phyloP scores from a whole-genome alignment of 2,113 vertebrate genomes.

The Scomber japonicus region DNA sequence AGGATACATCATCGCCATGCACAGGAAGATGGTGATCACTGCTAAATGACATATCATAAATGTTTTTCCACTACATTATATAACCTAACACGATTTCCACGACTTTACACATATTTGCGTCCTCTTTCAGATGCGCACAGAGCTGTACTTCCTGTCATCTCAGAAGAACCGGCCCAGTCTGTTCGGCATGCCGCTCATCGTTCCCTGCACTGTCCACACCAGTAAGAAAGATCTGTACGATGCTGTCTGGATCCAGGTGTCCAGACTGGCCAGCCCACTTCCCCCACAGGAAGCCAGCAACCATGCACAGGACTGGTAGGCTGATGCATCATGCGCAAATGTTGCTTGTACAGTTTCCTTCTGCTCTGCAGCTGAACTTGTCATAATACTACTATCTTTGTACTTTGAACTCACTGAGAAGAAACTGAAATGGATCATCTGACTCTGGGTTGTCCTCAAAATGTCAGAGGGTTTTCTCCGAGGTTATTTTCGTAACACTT shows the following conservation, averaged over 20 bases:
- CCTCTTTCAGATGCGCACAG: conserved; percentile 91
- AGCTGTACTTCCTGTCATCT: conserved; percentile 97
- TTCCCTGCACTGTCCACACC: conserved; percentile 96
- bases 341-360: background rate
- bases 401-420: too few species aligned
- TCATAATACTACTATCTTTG: too few species aligned
- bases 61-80: too few species aligned
- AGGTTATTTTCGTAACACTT: too few species aligned
- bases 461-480: too few species aligned
- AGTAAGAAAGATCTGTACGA: conserved; percentile 96
- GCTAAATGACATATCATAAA: background rate
- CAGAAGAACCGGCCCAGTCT: conserved; percentile 98
- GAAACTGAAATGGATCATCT: too few species aligned
- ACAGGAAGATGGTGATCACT: conserved; percentile 95
- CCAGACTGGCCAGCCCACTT: conserved; percentile 95
- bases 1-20: conserved; percentile 98
- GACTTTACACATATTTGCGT: background rate
- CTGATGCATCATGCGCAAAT: background rate
- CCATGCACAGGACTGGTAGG: conserved; percentile 96
- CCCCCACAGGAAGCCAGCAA: conserved; percentile 99
- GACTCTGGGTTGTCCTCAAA: too few species aligned
- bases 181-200: conserved; percentile 97
- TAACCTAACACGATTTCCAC: background rate
- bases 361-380: too few species aligned
- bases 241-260: conserved; percentile 97